Percentiles rank a stretch among this genome's conserved stretches.
Evolutionary conservation across 2,113 vertebrate species (phyloP).

Genomic region (Pelmatolapia mariae): DNA sequence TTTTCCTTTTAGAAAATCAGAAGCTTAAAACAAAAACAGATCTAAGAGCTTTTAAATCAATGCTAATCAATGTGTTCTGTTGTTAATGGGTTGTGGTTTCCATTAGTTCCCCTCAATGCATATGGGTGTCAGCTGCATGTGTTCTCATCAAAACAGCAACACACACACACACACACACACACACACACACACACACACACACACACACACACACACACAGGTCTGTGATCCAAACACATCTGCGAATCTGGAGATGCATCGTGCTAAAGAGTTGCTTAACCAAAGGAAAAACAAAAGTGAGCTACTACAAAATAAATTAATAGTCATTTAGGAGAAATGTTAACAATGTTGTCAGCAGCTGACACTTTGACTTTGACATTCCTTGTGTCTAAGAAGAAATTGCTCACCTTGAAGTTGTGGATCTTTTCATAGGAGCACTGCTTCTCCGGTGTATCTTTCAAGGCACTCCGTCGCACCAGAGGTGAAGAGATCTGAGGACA

Average conservation of each 20-base stretch:
- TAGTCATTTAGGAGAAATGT: background rate
- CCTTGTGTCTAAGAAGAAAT: slow-evolving; percentile 18
- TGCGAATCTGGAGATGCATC: background rate
- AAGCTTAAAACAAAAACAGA: background rate
- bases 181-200: no score
- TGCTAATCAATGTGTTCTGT: slow-evolving; percentile 32
- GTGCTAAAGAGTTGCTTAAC: background rate
- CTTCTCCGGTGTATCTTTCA: slow-evolving; percentile 85
- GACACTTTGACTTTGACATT: background rate
- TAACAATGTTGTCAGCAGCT: background rate
- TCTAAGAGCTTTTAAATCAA: slow-evolving; percentile 46
- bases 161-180: background rate
- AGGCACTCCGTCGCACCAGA: slow-evolving; percentile 83
- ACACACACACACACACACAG: background rate
- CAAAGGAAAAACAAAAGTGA: background rate
- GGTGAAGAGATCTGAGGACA: slow-evolving; percentile 96
- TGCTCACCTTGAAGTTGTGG: slow-evolving; percentile 97
- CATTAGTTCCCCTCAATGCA: slow-evolving; percentile 47
- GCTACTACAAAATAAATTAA: background rate
- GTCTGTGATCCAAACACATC: background rate
- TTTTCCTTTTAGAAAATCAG: background rate
- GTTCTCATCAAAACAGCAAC: slow-evolving; percentile 19
- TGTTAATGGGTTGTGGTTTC: slow-evolving; percentile 45
- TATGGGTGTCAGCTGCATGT: slow-evolving; percentile 49
- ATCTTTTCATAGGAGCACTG: slow-evolving; percentile 94